phyloP scores from a whole-genome alignment of 2,888 invertebrate species.

The Cecidostiba fungosa region DNA sequence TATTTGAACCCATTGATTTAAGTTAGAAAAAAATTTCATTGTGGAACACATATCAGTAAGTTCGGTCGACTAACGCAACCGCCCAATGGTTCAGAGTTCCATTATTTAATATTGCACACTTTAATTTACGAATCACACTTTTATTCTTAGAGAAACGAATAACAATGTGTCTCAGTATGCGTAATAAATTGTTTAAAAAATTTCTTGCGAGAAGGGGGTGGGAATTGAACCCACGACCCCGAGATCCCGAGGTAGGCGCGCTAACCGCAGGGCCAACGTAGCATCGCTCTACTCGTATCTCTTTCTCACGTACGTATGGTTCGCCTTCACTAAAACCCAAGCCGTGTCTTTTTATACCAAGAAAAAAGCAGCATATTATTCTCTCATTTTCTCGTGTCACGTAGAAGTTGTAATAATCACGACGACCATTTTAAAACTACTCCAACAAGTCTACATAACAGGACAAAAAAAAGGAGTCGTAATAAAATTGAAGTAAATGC shows the following conservation, averaged over 20 bases:
- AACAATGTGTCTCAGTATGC: slow-evolving; percentile 68
- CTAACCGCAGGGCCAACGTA: slow-evolving; percentile 3
- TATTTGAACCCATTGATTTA: not conserved
- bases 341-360: too few relatives aligned
- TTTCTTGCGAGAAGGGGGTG: not conserved
- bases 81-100: slow-evolving; percentile 77
- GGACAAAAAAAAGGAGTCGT: not conserved
- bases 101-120: slow-evolving; percentile 73
- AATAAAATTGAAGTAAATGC: not conserved
- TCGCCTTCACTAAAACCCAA: too few relatives aligned
- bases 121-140: slow-evolving; percentile 66
- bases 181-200: not conserved
- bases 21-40: slow-evolving; percentile 55
- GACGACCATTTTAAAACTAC: not conserved
- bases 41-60: slow-evolving; percentile 77
- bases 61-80: slow-evolving; percentile 70
- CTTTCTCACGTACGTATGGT: too few relatives aligned
- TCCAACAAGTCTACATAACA: not conserved
- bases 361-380: too few relatives aligned
- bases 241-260: too few relatives aligned
- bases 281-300: not conserved
- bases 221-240: not conserved
- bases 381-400: too few relatives aligned
- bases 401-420: too few relatives aligned
- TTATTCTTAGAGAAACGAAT: slow-evolving; percentile 65